Conservation (phyloP, 2,888 invertebrate species). For the Drosophila paramelanica region DNA sequence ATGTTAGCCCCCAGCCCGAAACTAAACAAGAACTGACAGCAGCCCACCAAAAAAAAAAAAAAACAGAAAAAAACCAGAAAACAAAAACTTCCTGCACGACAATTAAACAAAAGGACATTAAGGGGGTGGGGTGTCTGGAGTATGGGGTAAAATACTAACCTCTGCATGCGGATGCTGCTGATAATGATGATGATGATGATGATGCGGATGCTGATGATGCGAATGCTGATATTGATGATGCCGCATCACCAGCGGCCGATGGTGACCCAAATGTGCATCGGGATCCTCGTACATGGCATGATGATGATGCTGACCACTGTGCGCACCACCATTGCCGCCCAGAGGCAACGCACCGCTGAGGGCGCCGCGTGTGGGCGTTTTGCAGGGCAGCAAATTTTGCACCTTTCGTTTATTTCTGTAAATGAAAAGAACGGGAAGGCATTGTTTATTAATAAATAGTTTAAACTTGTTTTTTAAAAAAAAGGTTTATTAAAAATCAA, state of each 20-base stretch:
- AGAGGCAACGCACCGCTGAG: conserved; percentile 82
- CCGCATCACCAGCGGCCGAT: conserved; percentile 86
- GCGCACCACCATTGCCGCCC: conserved; percentile 84
- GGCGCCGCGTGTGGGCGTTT: conserved; percentile 88
- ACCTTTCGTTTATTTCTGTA: conserved; percentile 94
- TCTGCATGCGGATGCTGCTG: conserved; percentile 83
- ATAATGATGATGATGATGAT: conserved; percentile 76
- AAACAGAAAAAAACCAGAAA: background rate
- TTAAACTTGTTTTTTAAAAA: background rate
- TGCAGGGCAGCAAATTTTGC: conserved; percentile 93
- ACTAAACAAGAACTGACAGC: conserved; percentile 12
- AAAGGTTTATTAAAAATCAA: background rate
- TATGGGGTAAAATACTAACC: conserved; percentile 71
- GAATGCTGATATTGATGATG: conserved; percentile 79
- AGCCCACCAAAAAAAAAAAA: conserved; percentile 5
- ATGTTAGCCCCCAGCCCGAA: conserved; percentile 53
- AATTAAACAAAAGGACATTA: conserved; percentile 40
- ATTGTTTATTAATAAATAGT: conserved; percentile 27
- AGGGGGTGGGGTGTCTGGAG: background rate
- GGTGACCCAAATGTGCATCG: conserved; percentile 87
- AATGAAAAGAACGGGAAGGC: conserved; percentile 59
- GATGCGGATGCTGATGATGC: conserved; percentile 64
- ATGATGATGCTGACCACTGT: conserved; percentile 86
- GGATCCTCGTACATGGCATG: conserved; percentile 89
- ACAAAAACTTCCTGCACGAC: conserved; percentile 40